These are phyloP conservation scores for Mycteria americana DNA, from an alignment of 2,797 vertebrate genomes.

Conservation along the genomic window DNA sequence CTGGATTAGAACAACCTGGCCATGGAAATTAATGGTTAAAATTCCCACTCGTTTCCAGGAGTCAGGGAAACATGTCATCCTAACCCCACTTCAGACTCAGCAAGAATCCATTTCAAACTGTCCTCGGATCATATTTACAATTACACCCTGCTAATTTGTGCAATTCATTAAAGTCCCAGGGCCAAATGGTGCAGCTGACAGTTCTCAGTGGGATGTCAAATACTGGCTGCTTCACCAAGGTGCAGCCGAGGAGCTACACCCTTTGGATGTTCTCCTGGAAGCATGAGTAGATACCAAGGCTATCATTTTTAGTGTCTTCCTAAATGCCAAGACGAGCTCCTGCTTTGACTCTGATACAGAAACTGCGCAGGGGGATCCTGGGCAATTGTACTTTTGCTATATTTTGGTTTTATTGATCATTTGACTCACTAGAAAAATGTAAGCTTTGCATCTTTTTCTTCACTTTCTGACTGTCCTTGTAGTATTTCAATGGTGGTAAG, in stretches of 20 bases:
- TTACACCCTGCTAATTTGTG: slow-evolving; percentile 28
- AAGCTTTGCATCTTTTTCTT: neutral
- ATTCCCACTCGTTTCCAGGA: neutral
- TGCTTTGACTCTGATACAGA: neutral
- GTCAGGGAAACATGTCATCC: neutral
- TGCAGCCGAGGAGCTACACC: neutral
- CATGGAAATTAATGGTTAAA: slow-evolving; percentile 6
- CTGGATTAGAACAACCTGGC: neutral
- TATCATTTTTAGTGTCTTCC: neutral
- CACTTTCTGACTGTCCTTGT: neutral
- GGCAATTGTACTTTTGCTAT: neutral
- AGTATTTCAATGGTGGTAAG: neutral
- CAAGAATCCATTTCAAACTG: slow-evolving; percentile 13
- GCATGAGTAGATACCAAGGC: neutral
- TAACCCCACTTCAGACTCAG: slow-evolving; percentile 3
- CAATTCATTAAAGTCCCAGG: neutral
- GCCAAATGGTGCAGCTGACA: slow-evolving; percentile 29
- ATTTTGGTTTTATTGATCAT: neutral
- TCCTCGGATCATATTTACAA: neutral
- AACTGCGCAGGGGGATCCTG: neutral
- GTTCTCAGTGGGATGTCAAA: slow-evolving; percentile 1
- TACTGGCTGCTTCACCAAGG: slow-evolving; percentile 1
- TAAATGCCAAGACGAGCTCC: neutral
- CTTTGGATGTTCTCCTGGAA: neutral
- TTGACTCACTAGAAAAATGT: neutral